Evolutionary conservation across 2,113 vertebrate species (phyloP).

Genomic region (Holacanthus passer): DNA sequence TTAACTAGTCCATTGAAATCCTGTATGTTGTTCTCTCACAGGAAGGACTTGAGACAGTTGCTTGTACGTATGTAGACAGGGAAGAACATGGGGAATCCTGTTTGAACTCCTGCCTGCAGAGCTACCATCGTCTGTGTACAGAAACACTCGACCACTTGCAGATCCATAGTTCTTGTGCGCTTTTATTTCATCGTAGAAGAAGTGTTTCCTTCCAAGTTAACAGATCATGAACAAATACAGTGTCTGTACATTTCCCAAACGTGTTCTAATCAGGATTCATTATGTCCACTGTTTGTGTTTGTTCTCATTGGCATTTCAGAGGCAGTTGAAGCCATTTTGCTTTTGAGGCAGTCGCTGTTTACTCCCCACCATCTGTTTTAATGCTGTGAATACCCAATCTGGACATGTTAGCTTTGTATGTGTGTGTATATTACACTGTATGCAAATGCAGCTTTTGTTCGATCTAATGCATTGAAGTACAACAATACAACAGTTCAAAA

Average conservation of each 20-base stretch:
- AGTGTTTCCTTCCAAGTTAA: constrained; percentile 31
- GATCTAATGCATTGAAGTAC: constrained; percentile 52
- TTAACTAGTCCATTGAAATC: constrained; percentile 35
- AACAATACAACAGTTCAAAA: constrained; percentile 21
- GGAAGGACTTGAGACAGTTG: constrained; percentile 35
- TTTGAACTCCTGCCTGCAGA: constrained; percentile 18
- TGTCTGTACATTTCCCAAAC: constrained; percentile 31
- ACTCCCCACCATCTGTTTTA: constrained; percentile 71
- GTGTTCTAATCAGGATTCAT: constrained; percentile 5
- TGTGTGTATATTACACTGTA: constrained; percentile 68
- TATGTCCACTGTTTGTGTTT: constrained; percentile 13
- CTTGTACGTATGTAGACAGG: constrained; percentile 21
- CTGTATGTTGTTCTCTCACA: constrained; percentile 41
- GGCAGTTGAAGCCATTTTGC: constrained; percentile 45
- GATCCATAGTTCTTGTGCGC: constrained; percentile 36
- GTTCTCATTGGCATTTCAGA: constrained; percentile 28
- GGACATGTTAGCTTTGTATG: constrained; percentile 65
- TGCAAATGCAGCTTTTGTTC: constrained; percentile 61
- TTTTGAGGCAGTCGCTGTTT: constrained; percentile 63
- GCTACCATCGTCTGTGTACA: constrained; percentile 32
- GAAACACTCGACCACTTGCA: constrained; percentile 36
- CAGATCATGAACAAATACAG: constrained; percentile 27
- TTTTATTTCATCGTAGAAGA: constrained; percentile 17
- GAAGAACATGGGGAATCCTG: constrained; percentile 7
- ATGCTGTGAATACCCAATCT: constrained; percentile 85